These are phyloP conservation scores for Diarsia mendica DNA, from an alignment of 2,888 invertebrate species.

Conservation along the genomic window DNA sequence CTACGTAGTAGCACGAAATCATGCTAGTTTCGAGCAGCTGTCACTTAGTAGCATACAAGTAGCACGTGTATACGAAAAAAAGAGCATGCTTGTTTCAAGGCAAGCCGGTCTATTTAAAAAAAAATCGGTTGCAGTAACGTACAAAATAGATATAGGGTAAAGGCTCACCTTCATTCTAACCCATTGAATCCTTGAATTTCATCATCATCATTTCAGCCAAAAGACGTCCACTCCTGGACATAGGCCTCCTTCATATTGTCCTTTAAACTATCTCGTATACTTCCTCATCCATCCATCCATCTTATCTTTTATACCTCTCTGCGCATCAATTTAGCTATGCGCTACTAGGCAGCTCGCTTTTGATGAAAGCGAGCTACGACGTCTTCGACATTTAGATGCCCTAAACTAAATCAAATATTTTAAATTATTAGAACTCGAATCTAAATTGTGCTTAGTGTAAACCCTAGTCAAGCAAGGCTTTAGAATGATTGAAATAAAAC, in stretches of 20 bases:
- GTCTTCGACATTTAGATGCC: background rate
- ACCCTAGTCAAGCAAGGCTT: background rate
- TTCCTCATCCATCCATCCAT: background rate
- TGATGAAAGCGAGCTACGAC: background rate
- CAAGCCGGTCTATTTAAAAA: too few relatives aligned
- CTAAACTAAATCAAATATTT: background rate
- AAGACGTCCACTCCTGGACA: too few relatives aligned
- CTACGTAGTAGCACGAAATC: too few relatives aligned
- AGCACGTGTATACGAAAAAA: too few relatives aligned
- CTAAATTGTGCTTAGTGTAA: background rate
- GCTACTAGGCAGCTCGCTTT: background rate
- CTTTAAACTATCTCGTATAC: background rate
- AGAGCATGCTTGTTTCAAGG: too few relatives aligned
- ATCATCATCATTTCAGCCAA: too few relatives aligned
- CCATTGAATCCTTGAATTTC: too few relatives aligned
- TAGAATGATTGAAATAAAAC: constrained; percentile 17
- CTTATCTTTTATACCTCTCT: background rate
- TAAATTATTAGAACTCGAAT: background rate
- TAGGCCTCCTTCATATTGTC: background rate
- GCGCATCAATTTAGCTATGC: background rate
- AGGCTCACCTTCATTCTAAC: background rate
- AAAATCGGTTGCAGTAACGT: background rate
- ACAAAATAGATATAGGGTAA: background rate
- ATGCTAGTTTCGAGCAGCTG: too few relatives aligned
- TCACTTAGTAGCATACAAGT: too few relatives aligned